phyloP scores from a whole-genome alignment of 2,113 vertebrate genomes.

The Mormyrus lacerda region DNA sequence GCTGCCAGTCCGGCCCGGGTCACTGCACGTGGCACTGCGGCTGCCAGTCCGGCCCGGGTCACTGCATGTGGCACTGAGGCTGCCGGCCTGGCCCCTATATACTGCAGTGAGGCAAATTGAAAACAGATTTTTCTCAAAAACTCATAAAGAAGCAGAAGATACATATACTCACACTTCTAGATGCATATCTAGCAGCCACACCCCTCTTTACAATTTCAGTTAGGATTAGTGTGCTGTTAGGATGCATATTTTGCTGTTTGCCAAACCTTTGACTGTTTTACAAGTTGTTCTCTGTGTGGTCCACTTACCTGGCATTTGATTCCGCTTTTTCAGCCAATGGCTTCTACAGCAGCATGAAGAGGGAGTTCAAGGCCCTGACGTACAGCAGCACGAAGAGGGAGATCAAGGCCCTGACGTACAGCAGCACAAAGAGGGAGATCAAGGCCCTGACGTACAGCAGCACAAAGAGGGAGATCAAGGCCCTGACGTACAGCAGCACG shows the following conservation, averaged over 20 bases:
- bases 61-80: neutral
- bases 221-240: neutral
- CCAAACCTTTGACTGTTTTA: neutral
- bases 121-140: neutral
- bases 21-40: too few relatives aligned
- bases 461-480: neutral
- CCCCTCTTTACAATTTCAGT: neutral
- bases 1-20: too few relatives aligned
- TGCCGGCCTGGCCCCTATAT: neutral
- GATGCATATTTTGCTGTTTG: neutral
- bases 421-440: neutral
- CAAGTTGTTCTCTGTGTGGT: neutral
- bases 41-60: too few relatives aligned
- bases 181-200: neutral
- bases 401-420: neutral
- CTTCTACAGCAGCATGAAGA: neutral
- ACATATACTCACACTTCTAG: neutral
- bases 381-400: neutral
- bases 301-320: neutral
- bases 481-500: neutral
- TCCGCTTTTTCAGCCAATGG: neutral
- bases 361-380: neutral
- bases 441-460: neutral
- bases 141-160: neutral
- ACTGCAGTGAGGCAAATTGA: neutral